Percentiles rank a stretch among this genome's conserved stretches.
Conservation (phyloP, 2,888 invertebrate genomes). For the Orchestes rusci region DNA sequence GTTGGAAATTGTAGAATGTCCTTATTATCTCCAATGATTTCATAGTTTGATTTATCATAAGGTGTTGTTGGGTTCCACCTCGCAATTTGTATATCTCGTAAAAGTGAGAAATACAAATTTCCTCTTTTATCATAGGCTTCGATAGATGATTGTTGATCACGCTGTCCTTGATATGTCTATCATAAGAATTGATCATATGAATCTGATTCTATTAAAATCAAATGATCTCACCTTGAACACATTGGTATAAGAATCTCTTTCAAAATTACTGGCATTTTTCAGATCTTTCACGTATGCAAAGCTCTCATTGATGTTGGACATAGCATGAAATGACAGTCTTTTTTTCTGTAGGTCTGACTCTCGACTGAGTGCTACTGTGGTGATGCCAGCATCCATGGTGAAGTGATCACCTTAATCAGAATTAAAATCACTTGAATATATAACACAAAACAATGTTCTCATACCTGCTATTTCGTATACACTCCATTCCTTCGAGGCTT, state of each 20-base stretch:
- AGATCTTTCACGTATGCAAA: constrained; percentile 55
- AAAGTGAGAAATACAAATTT: constrained; percentile 61
- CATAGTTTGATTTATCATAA: constrained; percentile 51
- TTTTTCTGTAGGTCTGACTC: constrained; percentile 48
- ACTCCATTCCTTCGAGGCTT: too few species aligned
- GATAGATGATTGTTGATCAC: constrained; percentile 63
- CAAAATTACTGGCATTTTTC: constrained; percentile 50
- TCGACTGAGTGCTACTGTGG: constrained; percentile 62
- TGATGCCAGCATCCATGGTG: constrained; percentile 64
- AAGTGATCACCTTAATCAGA: constrained; percentile 60
- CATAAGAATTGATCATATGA: background rate
- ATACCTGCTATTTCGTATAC: too few species aligned
- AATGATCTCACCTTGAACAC: constrained; percentile 47
- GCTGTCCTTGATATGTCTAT: constrained; percentile 47
- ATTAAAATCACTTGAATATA: too few species aligned
- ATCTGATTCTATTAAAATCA: background rate
- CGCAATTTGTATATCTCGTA: constrained; percentile 59
- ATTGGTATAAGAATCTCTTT: constrained; percentile 44
- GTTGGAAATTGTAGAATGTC: constrained; percentile 64
- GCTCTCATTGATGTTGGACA: constrained; percentile 59
- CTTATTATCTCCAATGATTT: constrained; percentile 51
- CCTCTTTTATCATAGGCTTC: constrained; percentile 64
- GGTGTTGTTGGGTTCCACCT: constrained; percentile 66
- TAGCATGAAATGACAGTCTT: constrained; percentile 60
- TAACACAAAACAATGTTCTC: too few species aligned